A percentile compares a stretch with the other conserved stretches of the same genome.
Evolutionary conservation across 2,113 vertebrate genomes (phyloP).

Genomic region (Cervus canadensis): DNA sequence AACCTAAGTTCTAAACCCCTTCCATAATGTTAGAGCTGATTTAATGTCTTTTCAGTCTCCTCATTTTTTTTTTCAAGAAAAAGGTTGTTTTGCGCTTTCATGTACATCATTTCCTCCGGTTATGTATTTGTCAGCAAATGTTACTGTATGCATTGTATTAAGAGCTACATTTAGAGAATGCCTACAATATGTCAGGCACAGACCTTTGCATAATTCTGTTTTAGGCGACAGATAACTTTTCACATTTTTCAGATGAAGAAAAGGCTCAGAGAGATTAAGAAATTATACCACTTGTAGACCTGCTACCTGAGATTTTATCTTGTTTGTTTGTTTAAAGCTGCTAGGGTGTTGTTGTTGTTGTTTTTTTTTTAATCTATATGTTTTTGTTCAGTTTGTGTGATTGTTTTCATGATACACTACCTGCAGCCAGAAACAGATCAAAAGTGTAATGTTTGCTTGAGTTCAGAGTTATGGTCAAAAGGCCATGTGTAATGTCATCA

Average conservation of each 20-base stretch:
- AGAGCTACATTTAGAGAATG: not conserved
- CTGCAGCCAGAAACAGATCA: not conserved
- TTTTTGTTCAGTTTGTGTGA: not conserved
- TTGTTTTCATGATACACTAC: not conserved
- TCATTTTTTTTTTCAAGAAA: not conserved
- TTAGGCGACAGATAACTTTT: not conserved
- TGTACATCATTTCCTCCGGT: not conserved
- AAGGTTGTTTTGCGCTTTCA: not conserved
- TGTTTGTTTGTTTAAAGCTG: not conserved
- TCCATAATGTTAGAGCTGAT: not conserved
- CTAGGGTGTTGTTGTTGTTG: not conserved
- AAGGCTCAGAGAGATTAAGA: not conserved
- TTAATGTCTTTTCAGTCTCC: not conserved
- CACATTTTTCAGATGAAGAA: not conserved
- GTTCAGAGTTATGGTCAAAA: not conserved
- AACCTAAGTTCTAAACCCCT: slow-evolving; percentile 15
- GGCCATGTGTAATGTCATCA: not conserved
- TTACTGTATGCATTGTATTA: not conserved
- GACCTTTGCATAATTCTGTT: slow-evolving; percentile 1
- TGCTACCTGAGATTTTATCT: not conserved
- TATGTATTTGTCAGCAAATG: not conserved
- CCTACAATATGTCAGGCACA: not conserved
- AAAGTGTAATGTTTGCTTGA: not conserved
- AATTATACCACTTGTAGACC: not conserved
- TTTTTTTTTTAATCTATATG: not conserved